Evolutionary conservation across 1,140 invertebrate genomes (phyloP), one percentile per base, ranked within the genome.

Genomic region (Ostrea edulis): DNA sequence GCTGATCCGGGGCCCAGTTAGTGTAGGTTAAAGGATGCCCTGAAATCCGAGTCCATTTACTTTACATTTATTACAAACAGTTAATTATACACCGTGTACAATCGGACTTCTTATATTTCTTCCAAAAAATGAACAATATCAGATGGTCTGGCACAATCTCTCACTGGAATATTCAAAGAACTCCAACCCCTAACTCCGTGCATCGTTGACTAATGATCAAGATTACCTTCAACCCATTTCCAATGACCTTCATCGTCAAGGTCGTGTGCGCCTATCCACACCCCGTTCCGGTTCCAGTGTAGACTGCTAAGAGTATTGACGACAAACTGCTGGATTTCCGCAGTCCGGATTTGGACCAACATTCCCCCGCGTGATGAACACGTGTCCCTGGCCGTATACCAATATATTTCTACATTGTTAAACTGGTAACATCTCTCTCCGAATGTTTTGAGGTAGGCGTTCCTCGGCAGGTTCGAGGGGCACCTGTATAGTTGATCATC

Each of bases 201-300:
- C 35, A 44, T 44, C 35, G 35, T 44, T 44, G 5, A 44, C 22
- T 77, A n/a, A 77, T 77, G 22, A 77, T 35, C 25, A 11, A 29
- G 4, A 17, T 83, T 82, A 92, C 92, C 90, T 86, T 90, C 88
- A 0, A 91, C 87, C 92, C 92, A 93, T 84, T 86, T 55, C 92
- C 92, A 93, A 17, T 87, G 29, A 77, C 90, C 90, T 35, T 93
- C 92, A 12, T 71, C 62, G n/a, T 85, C 53, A 22, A 62, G 82
- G 85, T 93, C 92, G 14, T 88, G 88, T 0, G 91, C 91, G 14
- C 92, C 92, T 68, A 92, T 86, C 92, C 92, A 93, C 0, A 92
- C 51, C 3, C 91, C 92, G 17, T 91, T 91, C n/a, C 87, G 17
- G 3, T 82, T 84, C 92, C 91, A 93, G 14, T 58, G 52, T 12